phyloP scores from a whole-genome alignment of 2,888 invertebrate species.

The Rhogogaster chlorosoma region DNA sequence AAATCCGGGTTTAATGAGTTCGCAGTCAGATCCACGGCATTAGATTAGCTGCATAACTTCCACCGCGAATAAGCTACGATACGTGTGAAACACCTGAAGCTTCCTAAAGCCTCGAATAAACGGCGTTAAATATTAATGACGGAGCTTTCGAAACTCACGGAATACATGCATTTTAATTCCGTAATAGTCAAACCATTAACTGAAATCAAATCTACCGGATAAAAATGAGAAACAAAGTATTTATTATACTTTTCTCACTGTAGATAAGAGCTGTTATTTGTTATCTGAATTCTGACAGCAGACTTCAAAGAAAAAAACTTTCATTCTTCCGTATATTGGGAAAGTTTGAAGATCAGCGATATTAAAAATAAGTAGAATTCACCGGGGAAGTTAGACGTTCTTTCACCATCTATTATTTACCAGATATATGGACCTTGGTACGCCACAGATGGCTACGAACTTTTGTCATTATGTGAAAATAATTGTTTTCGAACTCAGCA shows the following conservation, averaged over 20 bases:
- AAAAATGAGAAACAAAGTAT: background rate
- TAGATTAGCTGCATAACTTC: background rate
- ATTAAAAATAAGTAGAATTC: background rate
- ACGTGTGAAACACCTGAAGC: background rate
- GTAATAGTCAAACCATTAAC: background rate
- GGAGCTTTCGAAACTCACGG: background rate
- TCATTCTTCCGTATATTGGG: background rate
- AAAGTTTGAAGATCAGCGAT: background rate
- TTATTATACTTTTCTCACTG: background rate
- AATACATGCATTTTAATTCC: background rate
- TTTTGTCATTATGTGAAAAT: slow-evolving; percentile 38
- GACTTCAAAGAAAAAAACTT: background rate
- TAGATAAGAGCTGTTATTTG: background rate
- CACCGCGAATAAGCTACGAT: background rate
- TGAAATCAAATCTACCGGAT: background rate
- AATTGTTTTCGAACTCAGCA: background rate
- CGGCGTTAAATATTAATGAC: background rate
- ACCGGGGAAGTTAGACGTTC: background rate
- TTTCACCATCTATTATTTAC: background rate
- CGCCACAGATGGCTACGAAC: slow-evolving; percentile 34
- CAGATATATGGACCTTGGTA: background rate
- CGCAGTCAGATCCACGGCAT: background rate
- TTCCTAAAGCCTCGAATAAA: background rate
- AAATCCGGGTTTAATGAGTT: slow-evolving; percentile 13
- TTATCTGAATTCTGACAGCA: background rate